Evolutionary conservation across 2,113 vertebrate genomes (phyloP).

Genomic region (Phyllostomus hastatus): DNA sequence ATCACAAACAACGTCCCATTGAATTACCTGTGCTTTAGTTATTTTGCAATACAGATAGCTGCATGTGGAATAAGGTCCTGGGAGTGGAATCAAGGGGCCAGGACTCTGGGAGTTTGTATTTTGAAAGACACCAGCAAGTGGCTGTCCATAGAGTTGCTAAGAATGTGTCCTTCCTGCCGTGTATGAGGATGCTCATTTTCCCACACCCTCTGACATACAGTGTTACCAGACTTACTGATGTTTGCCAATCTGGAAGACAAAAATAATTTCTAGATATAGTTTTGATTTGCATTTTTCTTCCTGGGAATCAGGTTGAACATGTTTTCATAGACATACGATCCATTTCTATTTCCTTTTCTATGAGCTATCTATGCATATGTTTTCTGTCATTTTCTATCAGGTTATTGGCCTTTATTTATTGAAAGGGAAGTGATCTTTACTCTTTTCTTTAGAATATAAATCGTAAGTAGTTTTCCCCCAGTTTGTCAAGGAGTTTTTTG

Average conservation of each 20-base stretch:
- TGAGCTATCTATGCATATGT: neutral
- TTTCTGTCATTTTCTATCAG: neutral
- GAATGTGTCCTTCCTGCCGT: neutral
- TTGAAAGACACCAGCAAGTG: neutral
- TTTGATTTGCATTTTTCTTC: slow-evolving; percentile 1
- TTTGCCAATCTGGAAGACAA: neutral
- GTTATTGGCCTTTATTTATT: neutral
- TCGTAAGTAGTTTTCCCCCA: neutral
- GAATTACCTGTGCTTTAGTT: neutral
- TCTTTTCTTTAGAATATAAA: neutral
- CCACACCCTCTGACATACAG: neutral
- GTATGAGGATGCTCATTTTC: neutral
- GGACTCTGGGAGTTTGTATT: neutral
- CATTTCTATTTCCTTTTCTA: neutral
- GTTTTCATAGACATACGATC: neutral
- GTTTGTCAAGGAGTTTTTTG: neutral
- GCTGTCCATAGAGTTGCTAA: neutral
- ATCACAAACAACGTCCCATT: neutral
- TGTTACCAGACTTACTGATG: neutral
- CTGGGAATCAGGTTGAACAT: neutral
- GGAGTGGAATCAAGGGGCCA: neutral
- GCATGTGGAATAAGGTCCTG: neutral
- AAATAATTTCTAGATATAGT: neutral
- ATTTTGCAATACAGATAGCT: neutral
- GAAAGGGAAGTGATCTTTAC: neutral